Evolutionary conservation across 2,797 vertebrate genomes (phyloP).

Genomic region (Triplophysa bombifrons): DNA sequence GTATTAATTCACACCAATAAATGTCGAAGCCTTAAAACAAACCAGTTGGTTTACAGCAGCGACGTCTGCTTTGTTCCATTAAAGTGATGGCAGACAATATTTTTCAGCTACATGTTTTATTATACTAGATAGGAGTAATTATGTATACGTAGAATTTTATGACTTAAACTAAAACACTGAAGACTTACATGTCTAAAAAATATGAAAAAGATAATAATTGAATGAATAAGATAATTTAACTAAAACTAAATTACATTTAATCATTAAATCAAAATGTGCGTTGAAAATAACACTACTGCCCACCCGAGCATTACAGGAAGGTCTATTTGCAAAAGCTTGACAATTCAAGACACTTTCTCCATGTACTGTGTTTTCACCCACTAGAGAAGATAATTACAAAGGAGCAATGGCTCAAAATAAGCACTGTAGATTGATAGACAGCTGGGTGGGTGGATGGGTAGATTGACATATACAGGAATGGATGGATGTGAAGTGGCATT

Average conservation of each 20-base stretch:
- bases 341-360: slow-evolving; percentile 29
- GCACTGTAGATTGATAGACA: slow-evolving; percentile 28
- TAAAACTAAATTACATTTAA: too few relatives aligned
- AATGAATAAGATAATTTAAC: too few relatives aligned
- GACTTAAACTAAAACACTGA: too few relatives aligned
- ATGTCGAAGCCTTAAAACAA: background rate
- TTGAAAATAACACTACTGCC: too few relatives aligned
- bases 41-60: background rate
- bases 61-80: slow-evolving; percentile 31
- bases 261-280: too few relatives aligned
- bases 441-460: slow-evolving; percentile 3
- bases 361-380: slow-evolving; percentile 25
- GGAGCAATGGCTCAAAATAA: slow-evolving; percentile 32
- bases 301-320: slow-evolving; percentile 7
- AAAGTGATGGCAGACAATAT: too few relatives aligned
- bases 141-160: too few relatives aligned
- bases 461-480: background rate
- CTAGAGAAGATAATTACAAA: slow-evolving; percentile 49
- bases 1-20: background rate
- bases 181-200: too few relatives aligned
- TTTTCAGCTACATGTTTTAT: too few relatives aligned
- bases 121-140: too few relatives aligned
- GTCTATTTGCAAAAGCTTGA: slow-evolving; percentile 18
- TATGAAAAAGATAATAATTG: too few relatives aligned
- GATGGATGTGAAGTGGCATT: slow-evolving; percentile 19